A percentile compares a stretch with the other conserved stretches of the same genome.
Conservation (phyloP, 1,140 invertebrate genomes). For the Bursaphelenchus mucronatus region DNA sequence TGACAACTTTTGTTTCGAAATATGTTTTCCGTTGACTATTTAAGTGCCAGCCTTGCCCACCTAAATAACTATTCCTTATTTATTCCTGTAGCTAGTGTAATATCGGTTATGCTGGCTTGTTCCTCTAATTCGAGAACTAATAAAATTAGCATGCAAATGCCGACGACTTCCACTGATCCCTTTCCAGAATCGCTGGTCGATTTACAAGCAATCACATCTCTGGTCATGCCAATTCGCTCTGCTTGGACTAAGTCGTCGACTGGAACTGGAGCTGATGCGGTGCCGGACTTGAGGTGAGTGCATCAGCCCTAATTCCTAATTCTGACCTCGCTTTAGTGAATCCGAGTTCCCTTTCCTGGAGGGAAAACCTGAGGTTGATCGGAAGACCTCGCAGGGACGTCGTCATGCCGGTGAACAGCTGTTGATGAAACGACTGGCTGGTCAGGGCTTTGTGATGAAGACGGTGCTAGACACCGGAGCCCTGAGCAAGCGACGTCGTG, state of each 20-base stretch:
- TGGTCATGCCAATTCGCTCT: slow-evolving; percentile 14
- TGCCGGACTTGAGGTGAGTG: slow-evolving; percentile 16
- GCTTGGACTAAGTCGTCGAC: slow-evolving; percentile 13
- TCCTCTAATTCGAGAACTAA: no score
- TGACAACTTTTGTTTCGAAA: no score
- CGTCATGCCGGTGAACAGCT: slow-evolving; percentile 19
- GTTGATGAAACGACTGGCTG: slow-evolving; percentile 11
- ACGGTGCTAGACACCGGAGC: slow-evolving; percentile 1
- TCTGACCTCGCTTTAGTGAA: slow-evolving; percentile 15
- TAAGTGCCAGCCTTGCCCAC: no score
- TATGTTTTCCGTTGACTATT: no score
- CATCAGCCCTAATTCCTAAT: slow-evolving; percentile 13
- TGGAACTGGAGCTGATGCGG: slow-evolving; percentile 19
- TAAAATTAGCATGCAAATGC: no score
- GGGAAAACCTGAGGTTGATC: slow-evolving; percentile 23
- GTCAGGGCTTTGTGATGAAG: slow-evolving; percentile 26
- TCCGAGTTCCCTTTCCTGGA: slow-evolving; percentile 23
- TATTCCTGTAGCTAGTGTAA: no score
- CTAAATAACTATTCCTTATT: no score
- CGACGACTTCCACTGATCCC: neutral
- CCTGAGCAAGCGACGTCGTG: slow-evolving; percentile 25
- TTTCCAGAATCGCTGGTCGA: slow-evolving; percentile 23
- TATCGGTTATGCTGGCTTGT: no score
- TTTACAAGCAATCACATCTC: slow-evolving; percentile 1
- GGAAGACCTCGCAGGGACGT: slow-evolving; percentile 16